Conservation (phyloP, 2,113 vertebrate species). For the Recurvirostra avosetta region DNA sequence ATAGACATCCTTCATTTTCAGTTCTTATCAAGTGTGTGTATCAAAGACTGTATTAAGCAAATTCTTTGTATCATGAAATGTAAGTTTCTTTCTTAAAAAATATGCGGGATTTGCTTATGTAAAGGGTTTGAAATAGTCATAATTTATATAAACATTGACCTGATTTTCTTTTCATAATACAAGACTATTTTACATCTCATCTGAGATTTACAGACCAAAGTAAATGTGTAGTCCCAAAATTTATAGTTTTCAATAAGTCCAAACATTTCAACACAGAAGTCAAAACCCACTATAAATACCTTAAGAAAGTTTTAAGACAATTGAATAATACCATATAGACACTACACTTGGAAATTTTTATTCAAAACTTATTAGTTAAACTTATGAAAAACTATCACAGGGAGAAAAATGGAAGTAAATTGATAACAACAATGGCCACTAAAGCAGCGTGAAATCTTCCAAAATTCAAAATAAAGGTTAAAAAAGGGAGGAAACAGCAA, state of each 20-base stretch:
- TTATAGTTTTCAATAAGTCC: not conserved
- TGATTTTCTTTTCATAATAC: not conserved
- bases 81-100: not conserved
- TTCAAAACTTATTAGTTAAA: not conserved
- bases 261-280: not conserved
- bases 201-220: not conserved
- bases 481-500: not conserved
- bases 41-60: not conserved
- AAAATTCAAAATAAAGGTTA: not conserved
- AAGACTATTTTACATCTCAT: not conserved
- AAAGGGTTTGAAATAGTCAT: not conserved
- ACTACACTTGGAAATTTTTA: not conserved
- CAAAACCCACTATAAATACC: not conserved
- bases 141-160: not conserved
- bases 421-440: not conserved
- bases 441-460: not conserved
- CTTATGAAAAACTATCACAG: not conserved
- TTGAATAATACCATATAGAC: not conserved
- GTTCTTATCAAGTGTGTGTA: not conserved
- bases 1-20: not conserved
- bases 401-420: not conserved
- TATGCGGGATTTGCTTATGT: fast-evolving
- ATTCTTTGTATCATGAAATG: not conserved
- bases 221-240: not conserved
- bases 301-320: not conserved